phyloP scores from a whole-genome alignment of 2,888 invertebrate genomes.

The Thalpophila matura region DNA sequence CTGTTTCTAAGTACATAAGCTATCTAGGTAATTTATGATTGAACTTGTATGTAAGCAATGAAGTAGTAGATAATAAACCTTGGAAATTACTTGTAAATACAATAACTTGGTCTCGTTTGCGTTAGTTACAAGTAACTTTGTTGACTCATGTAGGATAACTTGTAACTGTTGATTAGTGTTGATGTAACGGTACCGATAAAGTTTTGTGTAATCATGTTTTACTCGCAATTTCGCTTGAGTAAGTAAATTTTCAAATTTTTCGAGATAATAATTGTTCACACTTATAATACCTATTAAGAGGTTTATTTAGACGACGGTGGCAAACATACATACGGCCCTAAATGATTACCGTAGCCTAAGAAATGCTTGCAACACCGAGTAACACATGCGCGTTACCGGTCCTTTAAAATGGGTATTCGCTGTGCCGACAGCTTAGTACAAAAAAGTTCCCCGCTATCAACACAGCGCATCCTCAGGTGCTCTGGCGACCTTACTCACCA shows the following conservation, averaged over 20 bases:
- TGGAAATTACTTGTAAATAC: conserved; percentile 1
- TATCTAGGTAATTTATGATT: background rate
- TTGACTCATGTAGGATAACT: conserved; percentile 17
- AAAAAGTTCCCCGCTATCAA: too few species aligned
- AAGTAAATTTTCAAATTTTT: background rate
- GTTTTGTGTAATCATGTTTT: conserved; percentile 35
- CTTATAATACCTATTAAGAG: too few species aligned
- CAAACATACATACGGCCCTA: too few species aligned
- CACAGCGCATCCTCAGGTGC: too few species aligned
- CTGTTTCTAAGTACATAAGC: background rate
- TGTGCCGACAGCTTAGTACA: too few species aligned
- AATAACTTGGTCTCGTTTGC: conserved; percentile 24
- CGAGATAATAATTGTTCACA: too few species aligned
- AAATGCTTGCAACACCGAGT: too few species aligned
- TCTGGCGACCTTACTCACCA: too few species aligned
- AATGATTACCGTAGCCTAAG: too few species aligned
- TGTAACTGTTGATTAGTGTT: conserved; percentile 27
- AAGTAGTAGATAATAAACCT: background rate
- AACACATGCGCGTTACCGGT: too few species aligned
- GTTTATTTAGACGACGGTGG: background rate
- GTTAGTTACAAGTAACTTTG: conserved; percentile 13
- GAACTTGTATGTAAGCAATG: background rate
- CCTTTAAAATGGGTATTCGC: too few species aligned
- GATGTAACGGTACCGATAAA: conserved; percentile 12
- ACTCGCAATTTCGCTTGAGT: conserved; percentile 27